These are phyloP conservation scores for Yponomeuta sedellus DNA, from an alignment of 2,888 invertebrate genomes.

Conservation along the genomic window DNA sequence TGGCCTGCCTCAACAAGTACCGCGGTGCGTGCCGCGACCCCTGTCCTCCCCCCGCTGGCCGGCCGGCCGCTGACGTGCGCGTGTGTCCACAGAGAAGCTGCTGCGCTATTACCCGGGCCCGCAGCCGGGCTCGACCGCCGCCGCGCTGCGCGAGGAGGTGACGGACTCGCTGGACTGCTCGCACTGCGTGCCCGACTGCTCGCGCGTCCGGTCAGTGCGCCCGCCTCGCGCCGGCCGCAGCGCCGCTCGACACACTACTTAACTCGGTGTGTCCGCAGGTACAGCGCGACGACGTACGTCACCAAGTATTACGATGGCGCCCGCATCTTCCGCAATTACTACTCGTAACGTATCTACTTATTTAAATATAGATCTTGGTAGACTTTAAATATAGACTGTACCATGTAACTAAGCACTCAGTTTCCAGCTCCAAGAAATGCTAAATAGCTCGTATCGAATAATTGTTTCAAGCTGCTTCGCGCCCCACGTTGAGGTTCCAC, in stretches of 20 bases:
- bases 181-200: constrained; percentile 38
- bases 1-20: constrained; percentile 41
- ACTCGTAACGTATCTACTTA: constrained; percentile 15
- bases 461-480: no score
- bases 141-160: constrained; percentile 35
- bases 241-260: not conserved
- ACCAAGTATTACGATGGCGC: not conserved
- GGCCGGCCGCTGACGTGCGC: no score
- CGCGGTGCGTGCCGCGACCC: constrained; percentile 26
- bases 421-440: not conserved
- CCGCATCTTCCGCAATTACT: constrained; percentile 8
- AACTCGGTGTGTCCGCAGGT: constrained; percentile 1
- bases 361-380: no score
- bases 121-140: constrained; percentile 12
- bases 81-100: constrained; percentile 38
- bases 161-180: constrained; percentile 38
- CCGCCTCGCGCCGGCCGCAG: not conserved
- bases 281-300: constrained; percentile 5
- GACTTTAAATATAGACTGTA: no score
- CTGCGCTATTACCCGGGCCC: constrained; percentile 35
- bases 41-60: no score
- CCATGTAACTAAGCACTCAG: not conserved
- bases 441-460: no score
- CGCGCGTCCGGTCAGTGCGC: constrained; percentile 21
- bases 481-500: no score